Evolutionary conservation across 2,113 vertebrate species (phyloP).

Genomic region (Melanerpes formicivorus): DNA sequence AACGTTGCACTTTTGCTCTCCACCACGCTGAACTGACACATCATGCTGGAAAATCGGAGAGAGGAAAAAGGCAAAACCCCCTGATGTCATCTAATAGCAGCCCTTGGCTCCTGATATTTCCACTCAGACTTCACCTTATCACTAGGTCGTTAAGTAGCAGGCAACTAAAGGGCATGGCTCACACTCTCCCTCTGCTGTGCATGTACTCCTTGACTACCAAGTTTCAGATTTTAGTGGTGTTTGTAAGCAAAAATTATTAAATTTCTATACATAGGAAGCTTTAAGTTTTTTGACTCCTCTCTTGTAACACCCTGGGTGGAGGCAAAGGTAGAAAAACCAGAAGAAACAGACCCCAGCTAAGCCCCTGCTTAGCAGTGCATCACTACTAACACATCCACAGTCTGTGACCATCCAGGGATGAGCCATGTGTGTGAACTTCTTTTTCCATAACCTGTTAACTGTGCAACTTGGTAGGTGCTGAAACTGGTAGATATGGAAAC

Average conservation of each 20-base stretch:
- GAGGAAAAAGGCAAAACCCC: constrained; percentile 23
- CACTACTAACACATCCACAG: neutral
- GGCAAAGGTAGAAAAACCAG: neutral
- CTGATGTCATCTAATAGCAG: neutral
- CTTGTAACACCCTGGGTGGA: neutral
- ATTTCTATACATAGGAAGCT: neutral
- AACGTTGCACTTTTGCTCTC: constrained; percentile 94
- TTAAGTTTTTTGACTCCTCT: neutral
- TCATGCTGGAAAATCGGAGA: constrained; percentile 81
- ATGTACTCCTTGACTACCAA: neutral
- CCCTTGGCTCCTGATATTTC: neutral
- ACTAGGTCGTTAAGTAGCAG: neutral
- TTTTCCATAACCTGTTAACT: neutral
- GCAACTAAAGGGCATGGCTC: neutral
- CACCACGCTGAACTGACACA: constrained; percentile 91
- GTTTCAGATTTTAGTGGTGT: neutral
- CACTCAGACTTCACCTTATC: neutral
- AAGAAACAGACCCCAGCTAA: neutral
- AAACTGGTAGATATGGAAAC: neutral
- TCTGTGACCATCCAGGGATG: neutral
- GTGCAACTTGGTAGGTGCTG: neutral
- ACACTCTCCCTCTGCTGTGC: neutral
- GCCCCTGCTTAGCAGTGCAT: neutral
- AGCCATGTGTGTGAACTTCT: neutral
- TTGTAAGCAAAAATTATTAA: neutral